phyloP scores from a whole-genome alignment of 2,888 invertebrate genomes.

The Monoplex corrugatus region DNA sequence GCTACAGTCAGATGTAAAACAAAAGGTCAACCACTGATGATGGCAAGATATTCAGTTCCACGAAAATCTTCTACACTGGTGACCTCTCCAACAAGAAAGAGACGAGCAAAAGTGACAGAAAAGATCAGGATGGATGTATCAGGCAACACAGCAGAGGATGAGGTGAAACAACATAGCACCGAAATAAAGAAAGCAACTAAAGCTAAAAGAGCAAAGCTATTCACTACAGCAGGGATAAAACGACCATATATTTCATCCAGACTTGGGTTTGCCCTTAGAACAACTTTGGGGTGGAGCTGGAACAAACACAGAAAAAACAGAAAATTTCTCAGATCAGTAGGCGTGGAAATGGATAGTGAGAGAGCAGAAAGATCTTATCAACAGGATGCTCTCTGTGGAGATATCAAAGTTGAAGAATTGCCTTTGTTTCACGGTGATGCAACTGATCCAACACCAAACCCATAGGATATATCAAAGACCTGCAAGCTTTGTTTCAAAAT shows the following conservation, averaged over 20 bases:
- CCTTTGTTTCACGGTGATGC: background rate
- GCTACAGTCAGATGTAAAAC: background rate
- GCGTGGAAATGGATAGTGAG: background rate
- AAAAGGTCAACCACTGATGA: background rate
- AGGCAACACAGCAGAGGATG: background rate
- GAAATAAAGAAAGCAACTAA: background rate
- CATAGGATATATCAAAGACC: no score
- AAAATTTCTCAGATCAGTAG: background rate
- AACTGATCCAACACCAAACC: no score
- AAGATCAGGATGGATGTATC: background rate
- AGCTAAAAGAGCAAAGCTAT: background rate
- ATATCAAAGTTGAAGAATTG: background rate
- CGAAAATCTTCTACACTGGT: background rate
- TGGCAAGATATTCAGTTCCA: background rate
- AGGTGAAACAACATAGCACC: background rate
- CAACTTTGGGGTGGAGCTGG: background rate
- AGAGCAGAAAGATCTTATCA: background rate
- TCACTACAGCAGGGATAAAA: background rate
- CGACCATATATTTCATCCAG: background rate
- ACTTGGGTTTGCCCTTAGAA: background rate
- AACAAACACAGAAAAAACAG: background rate
- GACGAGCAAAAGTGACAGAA: background rate
- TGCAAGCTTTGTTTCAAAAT: conserved; percentile 16
- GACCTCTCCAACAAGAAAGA: background rate
- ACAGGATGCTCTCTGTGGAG: background rate